phyloP scores from a whole-genome alignment of 2,113 vertebrate genomes.

The Stomatorhinus ivindoensis region DNA sequence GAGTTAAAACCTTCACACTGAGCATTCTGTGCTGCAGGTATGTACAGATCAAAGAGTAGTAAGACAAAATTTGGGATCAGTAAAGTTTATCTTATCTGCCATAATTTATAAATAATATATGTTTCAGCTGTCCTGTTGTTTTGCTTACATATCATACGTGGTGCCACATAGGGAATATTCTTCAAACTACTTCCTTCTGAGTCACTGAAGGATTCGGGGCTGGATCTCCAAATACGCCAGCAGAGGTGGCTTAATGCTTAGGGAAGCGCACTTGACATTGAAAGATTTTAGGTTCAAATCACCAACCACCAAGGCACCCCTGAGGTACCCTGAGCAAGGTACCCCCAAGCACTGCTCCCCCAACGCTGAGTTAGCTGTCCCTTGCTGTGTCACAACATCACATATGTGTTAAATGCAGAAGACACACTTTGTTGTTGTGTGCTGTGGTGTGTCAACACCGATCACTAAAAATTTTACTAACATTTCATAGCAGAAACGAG shows the following conservation, averaged over 20 bases:
- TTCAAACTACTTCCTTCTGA: not conserved
- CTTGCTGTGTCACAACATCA: too few species aligned
- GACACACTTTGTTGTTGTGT: too few species aligned
- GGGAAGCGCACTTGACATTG: too few species aligned
- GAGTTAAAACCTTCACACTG: conserved; percentile 15
- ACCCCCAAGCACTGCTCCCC: too few species aligned
- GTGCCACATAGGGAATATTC: not conserved
- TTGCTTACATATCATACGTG: not conserved
- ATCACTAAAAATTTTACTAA: too few species aligned
- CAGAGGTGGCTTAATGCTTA: too few species aligned
- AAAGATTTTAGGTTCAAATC: too few species aligned
- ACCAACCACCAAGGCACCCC: too few species aligned
- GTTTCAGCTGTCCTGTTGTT: not conserved
- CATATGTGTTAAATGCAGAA: too few species aligned
- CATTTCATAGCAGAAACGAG: not conserved
- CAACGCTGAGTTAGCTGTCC: too few species aligned
- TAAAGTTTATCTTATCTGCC: not conserved
- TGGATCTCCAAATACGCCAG: not conserved
- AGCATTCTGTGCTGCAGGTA: not conserved
- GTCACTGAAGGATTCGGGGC: not conserved
- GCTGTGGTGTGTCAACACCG: too few species aligned
- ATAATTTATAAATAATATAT: not conserved
- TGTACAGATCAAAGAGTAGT: not conserved
- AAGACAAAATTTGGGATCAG: not conserved
- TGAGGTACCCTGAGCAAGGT: too few species aligned